These are phyloP conservation scores for Chalcosyrphus nemorum DNA, from an alignment of 2,888 invertebrate genomes.

Conservation along the genomic window DNA sequence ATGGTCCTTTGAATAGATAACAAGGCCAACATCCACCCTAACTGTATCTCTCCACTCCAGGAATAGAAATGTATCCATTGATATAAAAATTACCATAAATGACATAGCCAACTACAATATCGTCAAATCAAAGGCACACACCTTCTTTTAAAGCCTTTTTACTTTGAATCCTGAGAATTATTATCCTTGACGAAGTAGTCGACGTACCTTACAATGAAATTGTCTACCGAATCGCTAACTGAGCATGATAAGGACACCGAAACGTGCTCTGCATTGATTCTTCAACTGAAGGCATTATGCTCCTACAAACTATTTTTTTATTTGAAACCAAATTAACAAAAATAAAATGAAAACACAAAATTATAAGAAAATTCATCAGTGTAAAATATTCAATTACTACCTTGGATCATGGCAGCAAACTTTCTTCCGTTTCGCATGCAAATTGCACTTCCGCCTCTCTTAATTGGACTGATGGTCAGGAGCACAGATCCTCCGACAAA, in stretches of 20 bases:
- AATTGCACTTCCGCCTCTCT: slow-evolving; percentile 67
- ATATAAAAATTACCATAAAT: slow-evolving; percentile 15
- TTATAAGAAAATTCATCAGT: slow-evolving; percentile 50
- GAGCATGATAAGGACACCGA: slow-evolving; percentile 56
- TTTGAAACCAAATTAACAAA: slow-evolving; percentile 6
- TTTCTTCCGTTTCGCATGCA: slow-evolving; percentile 58
- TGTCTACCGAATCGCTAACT: slow-evolving; percentile 63
- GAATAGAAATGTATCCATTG: background rate
- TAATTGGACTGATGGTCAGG: slow-evolving; percentile 56
- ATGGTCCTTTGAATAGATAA: background rate
- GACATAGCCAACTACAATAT: background rate
- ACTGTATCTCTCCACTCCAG: background rate
- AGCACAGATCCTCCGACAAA: background rate
- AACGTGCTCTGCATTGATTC: slow-evolving; percentile 62
- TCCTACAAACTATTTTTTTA: slow-evolving; percentile 20
- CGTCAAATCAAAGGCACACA: background rate
- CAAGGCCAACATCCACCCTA: background rate
- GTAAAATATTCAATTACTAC: slow-evolving; percentile 70
- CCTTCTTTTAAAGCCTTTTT: background rate
- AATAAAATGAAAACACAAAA: slow-evolving; percentile 5
- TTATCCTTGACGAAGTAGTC: slow-evolving; percentile 68
- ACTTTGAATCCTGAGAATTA: slow-evolving; percentile 38
- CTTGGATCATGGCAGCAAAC: slow-evolving; percentile 58
- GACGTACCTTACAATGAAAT: slow-evolving; percentile 40
- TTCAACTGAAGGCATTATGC: background rate